Evolutionary conservation across 2,888 invertebrate species (phyloP).

Genomic region (Ectropis crepuscularia): DNA sequence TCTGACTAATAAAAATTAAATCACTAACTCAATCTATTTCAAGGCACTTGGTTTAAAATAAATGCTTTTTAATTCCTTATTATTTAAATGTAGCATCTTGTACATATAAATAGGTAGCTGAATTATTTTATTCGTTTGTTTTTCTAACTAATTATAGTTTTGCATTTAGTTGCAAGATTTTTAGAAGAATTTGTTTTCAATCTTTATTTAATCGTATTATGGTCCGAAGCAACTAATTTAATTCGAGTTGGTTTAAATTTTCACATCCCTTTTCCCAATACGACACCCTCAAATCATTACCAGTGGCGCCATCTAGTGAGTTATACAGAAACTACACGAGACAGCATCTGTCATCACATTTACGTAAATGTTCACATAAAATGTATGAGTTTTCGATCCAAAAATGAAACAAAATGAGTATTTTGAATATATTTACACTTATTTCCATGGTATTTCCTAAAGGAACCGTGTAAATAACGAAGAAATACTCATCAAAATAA

Average conservation of each 20-base stretch:
- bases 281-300: conserved; percentile 28
- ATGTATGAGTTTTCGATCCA: not conserved
- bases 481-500: conserved; percentile 60
- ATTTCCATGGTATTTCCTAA: not conserved
- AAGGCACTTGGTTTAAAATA: no score
- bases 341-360: conserved; percentile 49
- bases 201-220: no score
- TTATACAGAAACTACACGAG: conserved; percentile 3
- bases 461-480: conserved; percentile 25
- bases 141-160: no score
- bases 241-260: not conserved
- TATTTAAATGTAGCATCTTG: no score
- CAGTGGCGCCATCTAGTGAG: conserved; percentile 63
- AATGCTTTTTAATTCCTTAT: no score
- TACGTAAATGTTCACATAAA: conserved; percentile 11
- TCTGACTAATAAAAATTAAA: no score
- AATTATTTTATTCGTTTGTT: no score
- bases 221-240: no score
- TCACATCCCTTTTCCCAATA: conserved; percentile 18
- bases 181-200: no score
- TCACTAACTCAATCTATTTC: no score
- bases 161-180: no score
- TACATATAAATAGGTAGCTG: no score
- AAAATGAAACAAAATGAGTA: not conserved
- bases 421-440: conserved; percentile 4